Conservation (phyloP, 2,113 vertebrate species). For the Echinops telfairi region DNA sequence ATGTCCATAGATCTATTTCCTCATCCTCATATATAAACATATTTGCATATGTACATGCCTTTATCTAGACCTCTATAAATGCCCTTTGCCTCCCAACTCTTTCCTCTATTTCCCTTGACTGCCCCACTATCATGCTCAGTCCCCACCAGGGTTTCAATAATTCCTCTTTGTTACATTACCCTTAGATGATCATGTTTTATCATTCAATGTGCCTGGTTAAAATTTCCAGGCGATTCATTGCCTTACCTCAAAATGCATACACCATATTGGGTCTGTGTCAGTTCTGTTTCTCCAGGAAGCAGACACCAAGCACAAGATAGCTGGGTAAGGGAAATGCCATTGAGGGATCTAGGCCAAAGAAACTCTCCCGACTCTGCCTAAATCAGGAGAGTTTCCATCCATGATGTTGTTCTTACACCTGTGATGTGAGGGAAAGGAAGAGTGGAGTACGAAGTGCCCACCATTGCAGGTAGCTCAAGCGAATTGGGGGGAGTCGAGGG, state of each 20-base stretch:
- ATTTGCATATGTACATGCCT: no score
- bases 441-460: not conserved
- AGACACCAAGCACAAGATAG: not conserved
- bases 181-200: not conserved
- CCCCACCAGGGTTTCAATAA: no score
- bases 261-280: not conserved
- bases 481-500: not conserved
- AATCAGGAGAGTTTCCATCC: not conserved
- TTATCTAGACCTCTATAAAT: no score
- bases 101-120: no score
- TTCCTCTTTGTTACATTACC: no score
- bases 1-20: no score
- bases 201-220: not conserved
- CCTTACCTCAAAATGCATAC: not conserved
- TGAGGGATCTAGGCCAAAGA: not conserved
- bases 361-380: fast-evolving
- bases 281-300: not conserved
- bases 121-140: no score
- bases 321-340: not conserved
- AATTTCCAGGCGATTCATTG: not conserved
- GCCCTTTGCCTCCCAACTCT: no score
- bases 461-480: not conserved
- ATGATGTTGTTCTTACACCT: not conserved
- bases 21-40: no score
- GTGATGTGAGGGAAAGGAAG: fast-evolving